Evolutionary conservation across 2,113 vertebrate genomes (phyloP).

Genomic region (Perca schrenkii): DNA sequence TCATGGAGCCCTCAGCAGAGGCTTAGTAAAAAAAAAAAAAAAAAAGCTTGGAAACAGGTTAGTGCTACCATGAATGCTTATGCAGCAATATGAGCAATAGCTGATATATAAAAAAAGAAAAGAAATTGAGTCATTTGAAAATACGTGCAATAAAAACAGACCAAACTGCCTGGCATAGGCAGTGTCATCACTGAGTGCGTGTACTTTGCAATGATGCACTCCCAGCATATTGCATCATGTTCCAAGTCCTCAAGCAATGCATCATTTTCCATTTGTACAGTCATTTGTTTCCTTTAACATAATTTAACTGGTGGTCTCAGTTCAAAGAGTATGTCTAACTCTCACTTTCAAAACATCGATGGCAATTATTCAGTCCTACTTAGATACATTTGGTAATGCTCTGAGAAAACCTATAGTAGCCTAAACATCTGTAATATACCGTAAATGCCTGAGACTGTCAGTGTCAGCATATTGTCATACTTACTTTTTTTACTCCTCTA

Average conservation of each 20-base stretch:
- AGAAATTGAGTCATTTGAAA: conserved; percentile 34
- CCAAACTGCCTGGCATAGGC: background rate
- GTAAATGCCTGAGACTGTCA: background rate
- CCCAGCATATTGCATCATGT: background rate
- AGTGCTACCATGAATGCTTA: conserved; percentile 11
- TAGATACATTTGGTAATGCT: background rate
- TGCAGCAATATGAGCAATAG: conserved; percentile 10
- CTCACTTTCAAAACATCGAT: background rate
- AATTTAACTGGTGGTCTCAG: background rate
- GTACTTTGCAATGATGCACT: conserved; percentile 12
- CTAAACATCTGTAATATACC: background rate
- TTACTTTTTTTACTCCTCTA: background rate
- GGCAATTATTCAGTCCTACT: background rate
- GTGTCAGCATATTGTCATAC: background rate
- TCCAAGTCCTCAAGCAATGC: background rate
- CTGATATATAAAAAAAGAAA: conserved; percentile 36
- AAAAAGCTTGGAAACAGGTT: conserved; percentile 11
- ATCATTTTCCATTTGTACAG: conserved; percentile 12
- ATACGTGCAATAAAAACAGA: conserved; percentile 14
- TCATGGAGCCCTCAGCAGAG: conserved; percentile 6
- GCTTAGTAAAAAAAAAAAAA: conserved; percentile 17
- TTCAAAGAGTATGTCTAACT: background rate
- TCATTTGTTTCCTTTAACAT: background rate
- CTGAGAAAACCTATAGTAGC: background rate
- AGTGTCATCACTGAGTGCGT: background rate